phyloP scores from a whole-genome alignment of 2,113 vertebrate species.

The Sterrhoptilus dennistouni region DNA sequence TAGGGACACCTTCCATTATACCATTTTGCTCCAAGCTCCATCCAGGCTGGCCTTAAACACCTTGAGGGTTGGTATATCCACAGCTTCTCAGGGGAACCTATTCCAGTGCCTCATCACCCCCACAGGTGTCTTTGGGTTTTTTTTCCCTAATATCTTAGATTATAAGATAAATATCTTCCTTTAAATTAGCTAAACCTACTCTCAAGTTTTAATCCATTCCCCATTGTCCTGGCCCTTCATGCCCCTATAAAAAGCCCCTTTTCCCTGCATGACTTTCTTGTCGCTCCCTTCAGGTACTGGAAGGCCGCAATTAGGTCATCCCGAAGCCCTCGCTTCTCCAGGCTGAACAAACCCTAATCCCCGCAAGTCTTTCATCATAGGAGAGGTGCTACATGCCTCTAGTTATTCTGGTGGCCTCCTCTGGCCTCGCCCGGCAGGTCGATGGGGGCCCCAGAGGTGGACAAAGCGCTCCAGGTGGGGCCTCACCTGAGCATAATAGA shows the following conservation, averaged over 20 bases:
- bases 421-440: no score
- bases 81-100: background rate
- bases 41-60: background rate
- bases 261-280: background rate
- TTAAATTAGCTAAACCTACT: background rate
- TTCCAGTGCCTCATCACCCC: background rate
- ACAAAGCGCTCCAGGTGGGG: no score
- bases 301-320: background rate
- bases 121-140: background rate
- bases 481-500: background rate
- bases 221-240: background rate
- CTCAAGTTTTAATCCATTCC: background rate
- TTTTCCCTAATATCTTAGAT: background rate
- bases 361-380: rapidly evolving
- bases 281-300: background rate
- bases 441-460: no score
- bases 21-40: background rate
- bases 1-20: background rate
- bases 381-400: background rate
- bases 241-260: background rate
- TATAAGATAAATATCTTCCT: background rate
- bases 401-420: background rate
- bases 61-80: background rate
- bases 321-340: background rate
- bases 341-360: background rate